Evolutionary conservation across 2,797 vertebrate genomes (phyloP).

Genomic region (Myotis findleyi): DNA sequence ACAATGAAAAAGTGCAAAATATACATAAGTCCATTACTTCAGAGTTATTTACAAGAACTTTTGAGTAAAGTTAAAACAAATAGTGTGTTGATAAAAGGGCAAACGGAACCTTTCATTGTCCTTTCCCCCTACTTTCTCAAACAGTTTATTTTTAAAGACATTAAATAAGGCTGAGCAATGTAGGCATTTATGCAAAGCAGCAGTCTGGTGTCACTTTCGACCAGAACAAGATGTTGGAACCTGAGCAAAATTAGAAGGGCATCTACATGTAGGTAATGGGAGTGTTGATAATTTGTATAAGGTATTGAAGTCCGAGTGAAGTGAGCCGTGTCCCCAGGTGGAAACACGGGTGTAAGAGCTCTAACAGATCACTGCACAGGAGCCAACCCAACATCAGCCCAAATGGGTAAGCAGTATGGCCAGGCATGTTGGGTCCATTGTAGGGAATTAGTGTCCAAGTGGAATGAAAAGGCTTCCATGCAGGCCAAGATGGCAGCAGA

Average conservation of each 20-base stretch:
- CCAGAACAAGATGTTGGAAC: not conserved
- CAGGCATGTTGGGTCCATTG: not conserved
- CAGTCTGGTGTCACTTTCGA: not conserved
- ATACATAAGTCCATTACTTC: not conserved
- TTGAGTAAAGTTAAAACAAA: constrained; percentile 13
- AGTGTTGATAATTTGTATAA: not conserved
- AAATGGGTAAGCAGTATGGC: not conserved
- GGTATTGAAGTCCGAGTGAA: not conserved
- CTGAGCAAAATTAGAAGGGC: not conserved
- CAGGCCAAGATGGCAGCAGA: not conserved
- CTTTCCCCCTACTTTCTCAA: not conserved
- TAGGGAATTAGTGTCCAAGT: not conserved
- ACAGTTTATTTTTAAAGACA: constrained; percentile 34
- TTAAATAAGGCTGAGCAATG: not conserved
- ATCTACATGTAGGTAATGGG: not conserved
- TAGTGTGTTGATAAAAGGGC: not conserved
- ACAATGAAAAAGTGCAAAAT: not conserved
- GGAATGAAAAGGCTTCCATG: not conserved
- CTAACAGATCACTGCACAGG: not conserved
- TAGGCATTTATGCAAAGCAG: not conserved
- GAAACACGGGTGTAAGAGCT: not conserved
- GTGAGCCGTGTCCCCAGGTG: not conserved
- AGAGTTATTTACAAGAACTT: not conserved
- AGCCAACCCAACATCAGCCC: not conserved
- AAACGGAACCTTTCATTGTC: not conserved